Evolutionary conservation across 2,888 invertebrate species (phyloP).

Genomic region (Phyllotreta cruciferae): DNA sequence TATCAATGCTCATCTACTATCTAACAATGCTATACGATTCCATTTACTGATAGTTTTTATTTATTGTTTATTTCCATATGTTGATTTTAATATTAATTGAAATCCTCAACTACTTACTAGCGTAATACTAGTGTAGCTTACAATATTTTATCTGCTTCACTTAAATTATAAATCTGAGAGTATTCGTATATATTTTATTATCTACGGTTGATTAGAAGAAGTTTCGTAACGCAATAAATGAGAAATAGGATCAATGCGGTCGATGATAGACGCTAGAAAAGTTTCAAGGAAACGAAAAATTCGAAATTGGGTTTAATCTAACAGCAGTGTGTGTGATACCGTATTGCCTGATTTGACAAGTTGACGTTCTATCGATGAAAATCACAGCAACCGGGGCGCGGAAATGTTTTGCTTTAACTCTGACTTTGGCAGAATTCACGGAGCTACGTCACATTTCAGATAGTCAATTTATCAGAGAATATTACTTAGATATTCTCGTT

Average conservation of each 20-base stretch:
- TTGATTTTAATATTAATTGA: too few relatives aligned
- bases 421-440: conserved; percentile 52
- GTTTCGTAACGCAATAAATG: conserved; percentile 12
- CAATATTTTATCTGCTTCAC: too few relatives aligned
- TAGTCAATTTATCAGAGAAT: conserved; percentile 25
- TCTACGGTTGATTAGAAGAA: too few relatives aligned
- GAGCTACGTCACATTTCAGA: conserved; percentile 28
- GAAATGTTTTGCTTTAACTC: conserved; percentile 42
- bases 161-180: too few relatives aligned
- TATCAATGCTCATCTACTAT: conserved; percentile 43
- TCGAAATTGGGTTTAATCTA: conserved; percentile 42
- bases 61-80: not conserved
- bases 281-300: conserved; percentile 35
- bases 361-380: conserved; percentile 37
- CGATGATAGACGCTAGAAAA: conserved; percentile 32
- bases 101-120: too few relatives aligned
- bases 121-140: too few relatives aligned
- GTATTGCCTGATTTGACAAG: conserved; percentile 36
- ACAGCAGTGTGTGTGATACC: conserved; percentile 43
- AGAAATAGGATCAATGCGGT: conserved; percentile 16
- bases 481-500: conserved; percentile 16
- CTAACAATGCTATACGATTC: conserved; percentile 29
- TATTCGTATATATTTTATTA: too few relatives aligned
- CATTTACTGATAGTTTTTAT: conserved; percentile 25
- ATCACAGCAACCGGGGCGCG: conserved; percentile 22